These are phyloP conservation scores for Karalla daura DNA, from an alignment of 2,797 vertebrate genomes.

Conservation along the genomic window DNA sequence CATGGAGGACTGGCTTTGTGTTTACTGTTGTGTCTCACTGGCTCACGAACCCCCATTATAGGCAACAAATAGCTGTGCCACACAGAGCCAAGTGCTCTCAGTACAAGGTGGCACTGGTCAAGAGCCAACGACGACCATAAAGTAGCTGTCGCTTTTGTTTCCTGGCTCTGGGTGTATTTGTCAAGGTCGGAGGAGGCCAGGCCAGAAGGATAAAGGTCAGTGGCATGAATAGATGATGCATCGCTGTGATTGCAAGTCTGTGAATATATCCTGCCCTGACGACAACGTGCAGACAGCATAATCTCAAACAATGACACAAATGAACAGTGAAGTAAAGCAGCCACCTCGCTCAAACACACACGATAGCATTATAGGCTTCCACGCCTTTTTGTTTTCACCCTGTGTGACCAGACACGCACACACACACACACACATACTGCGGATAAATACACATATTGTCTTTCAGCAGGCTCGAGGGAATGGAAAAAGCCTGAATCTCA, in stretches of 20 bases:
- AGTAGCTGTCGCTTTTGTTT: conserved; percentile 67
- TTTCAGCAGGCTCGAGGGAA: conserved; percentile 61
- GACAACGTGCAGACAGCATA: conserved; percentile 12
- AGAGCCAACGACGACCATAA: conserved; percentile 57
- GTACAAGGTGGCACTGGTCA: conserved; percentile 34
- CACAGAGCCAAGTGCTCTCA: conserved; percentile 41
- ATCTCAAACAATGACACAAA: neutral
- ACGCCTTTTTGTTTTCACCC: conserved; percentile 1
- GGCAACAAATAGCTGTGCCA: conserved; percentile 31
- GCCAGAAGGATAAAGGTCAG: conserved; percentile 65
- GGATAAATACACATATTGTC: conserved; percentile 67
- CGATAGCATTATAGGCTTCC: neutral
- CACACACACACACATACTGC: too few species aligned
- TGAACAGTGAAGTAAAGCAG: conserved; percentile 7
- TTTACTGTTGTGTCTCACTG: conserved; percentile 17
- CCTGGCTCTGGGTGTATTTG: conserved; percentile 60
- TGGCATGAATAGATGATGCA: conserved; percentile 45
- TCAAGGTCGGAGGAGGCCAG: conserved; percentile 61
- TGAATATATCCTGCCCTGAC: conserved; percentile 5
- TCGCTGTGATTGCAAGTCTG: conserved; percentile 23
- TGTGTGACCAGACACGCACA: conserved; percentile 45
- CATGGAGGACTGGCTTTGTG: conserved; percentile 19
- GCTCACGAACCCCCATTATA: conserved; percentile 42
- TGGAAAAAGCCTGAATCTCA: conserved; percentile 72
- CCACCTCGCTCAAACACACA: neutral